Evolutionary conservation across 2,888 invertebrate species (phyloP).

Genomic region (Megamerina dolium): DNA sequence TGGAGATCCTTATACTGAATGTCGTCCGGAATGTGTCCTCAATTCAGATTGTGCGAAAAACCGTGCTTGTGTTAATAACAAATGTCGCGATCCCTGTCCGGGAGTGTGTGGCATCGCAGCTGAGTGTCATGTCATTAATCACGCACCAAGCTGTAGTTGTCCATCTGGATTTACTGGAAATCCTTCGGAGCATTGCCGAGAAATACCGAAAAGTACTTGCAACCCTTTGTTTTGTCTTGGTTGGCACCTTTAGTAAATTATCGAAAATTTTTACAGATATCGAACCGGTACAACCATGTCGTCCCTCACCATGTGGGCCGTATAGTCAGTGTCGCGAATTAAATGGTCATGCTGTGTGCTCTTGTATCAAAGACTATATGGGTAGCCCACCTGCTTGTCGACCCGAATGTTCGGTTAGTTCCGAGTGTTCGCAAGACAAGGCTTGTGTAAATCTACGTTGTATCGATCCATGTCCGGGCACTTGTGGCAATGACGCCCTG

Average conservation of each 20-base stretch:
- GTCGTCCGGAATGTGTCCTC: conserved; percentile 78
- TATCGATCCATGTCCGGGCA: conserved; percentile 69
- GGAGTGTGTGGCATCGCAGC: conserved; percentile 77
- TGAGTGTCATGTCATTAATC: conserved; percentile 73
- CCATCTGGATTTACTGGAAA: conserved; percentile 73
- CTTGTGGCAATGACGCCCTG: conserved; percentile 66
- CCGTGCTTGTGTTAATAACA: conserved; percentile 76
- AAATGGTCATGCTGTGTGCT: conserved; percentile 71
- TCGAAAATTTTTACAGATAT: conserved; percentile 25
- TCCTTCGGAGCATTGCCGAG: conserved; percentile 58
- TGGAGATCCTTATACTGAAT: conserved; percentile 82
- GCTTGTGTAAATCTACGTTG: conserved; percentile 70
- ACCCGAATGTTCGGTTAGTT: conserved; percentile 71
- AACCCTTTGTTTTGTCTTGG: neutral
- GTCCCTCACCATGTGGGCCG: conserved; percentile 71
- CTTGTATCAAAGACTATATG: conserved; percentile 67
- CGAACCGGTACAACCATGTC: conserved; percentile 54
- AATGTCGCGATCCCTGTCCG: conserved; percentile 78
- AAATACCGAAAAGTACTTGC: conserved; percentile 53
- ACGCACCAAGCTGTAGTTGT: conserved; percentile 76
- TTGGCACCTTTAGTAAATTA: conserved; percentile 3
- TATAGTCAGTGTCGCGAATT: conserved; percentile 68
- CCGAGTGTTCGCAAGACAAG: conserved; percentile 68
- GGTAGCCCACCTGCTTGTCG: conserved; percentile 72
- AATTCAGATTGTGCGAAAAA: conserved; percentile 74